Conservation (phyloP, 2,888 invertebrate genomes). For the Cartodere bifasciata region DNA sequence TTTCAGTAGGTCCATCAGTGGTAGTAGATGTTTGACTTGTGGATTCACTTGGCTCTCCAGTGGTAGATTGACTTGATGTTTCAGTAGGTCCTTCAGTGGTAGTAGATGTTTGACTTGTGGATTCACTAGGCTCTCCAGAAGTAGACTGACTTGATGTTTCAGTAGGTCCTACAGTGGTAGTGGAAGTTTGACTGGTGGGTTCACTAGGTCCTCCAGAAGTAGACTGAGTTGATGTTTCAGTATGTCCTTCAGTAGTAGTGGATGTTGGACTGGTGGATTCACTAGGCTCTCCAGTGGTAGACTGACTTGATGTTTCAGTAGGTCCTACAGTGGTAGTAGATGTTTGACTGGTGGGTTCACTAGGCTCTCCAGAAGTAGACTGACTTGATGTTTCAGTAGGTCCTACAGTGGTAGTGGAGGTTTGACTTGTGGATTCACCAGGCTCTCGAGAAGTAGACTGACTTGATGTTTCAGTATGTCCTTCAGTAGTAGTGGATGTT, state of each 20-base stretch:
- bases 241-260: too few relatives aligned
- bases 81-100: too few relatives aligned
- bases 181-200: background rate
- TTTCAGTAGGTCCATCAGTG: background rate
- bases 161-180: too few relatives aligned
- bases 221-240: background rate
- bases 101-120: background rate
- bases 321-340: too few relatives aligned
- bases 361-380: background rate
- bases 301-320: background rate
- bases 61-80: background rate
- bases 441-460: background rate
- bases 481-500: too few relatives aligned
- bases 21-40: constrained; percentile 1
- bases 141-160: background rate
- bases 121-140: background rate
- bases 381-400: background rate
- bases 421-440: background rate
- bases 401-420: too few relatives aligned
- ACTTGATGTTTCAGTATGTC: background rate
- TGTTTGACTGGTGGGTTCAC: background rate
- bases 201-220: background rate
- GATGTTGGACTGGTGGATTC: background rate
- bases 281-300: background rate
- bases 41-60: background rate